phyloP scores from a whole-genome alignment of 2,797 vertebrate genomes.

The Rachycentron canadum region DNA sequence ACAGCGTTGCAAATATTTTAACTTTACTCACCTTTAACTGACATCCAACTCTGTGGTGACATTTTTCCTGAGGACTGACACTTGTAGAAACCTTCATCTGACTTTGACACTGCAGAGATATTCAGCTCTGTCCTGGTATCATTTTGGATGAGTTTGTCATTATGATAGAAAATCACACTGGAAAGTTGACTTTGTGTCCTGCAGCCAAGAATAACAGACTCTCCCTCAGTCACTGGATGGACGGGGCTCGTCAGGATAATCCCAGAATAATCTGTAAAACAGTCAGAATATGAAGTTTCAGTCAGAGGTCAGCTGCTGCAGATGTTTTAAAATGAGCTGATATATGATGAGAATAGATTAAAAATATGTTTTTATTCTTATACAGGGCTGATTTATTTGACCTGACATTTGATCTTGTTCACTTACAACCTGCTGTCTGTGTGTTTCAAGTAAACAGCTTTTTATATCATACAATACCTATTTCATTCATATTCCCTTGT shows the following conservation, averaged over 20 bases:
- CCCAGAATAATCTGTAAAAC: background rate
- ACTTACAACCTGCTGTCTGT: too few relatives aligned
- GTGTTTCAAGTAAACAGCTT: too few relatives aligned
- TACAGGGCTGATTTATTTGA: too few relatives aligned
- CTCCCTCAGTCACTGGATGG: conserved; percentile 52
- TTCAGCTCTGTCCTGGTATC: conserved; percentile 24
- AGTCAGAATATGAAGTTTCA: background rate
- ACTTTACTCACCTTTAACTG: background rate
- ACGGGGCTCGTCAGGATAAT: conserved; percentile 48
- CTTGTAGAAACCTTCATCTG: conserved; percentile 63
- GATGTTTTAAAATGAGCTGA: background rate
- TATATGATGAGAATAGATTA: background rate
- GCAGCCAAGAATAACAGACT: conserved; percentile 60
- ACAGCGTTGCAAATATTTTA: too few relatives aligned
- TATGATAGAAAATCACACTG: conserved; percentile 56
- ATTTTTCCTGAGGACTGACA: conserved; percentile 7
- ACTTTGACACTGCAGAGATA: conserved; percentile 53
- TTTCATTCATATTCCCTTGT: too few relatives aligned
- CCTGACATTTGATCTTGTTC: too few relatives aligned
- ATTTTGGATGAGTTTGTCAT: conserved; percentile 37
- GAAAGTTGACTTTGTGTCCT: fast-evolving
- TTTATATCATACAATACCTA: too few relatives aligned
- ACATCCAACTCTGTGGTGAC: conserved; percentile 58
- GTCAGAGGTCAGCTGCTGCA: background rate
- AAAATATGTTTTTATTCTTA: too few relatives aligned